Evolutionary conservation across 2,888 invertebrate genomes (phyloP).

Genomic region (Trissolcus japonicus): DNA sequence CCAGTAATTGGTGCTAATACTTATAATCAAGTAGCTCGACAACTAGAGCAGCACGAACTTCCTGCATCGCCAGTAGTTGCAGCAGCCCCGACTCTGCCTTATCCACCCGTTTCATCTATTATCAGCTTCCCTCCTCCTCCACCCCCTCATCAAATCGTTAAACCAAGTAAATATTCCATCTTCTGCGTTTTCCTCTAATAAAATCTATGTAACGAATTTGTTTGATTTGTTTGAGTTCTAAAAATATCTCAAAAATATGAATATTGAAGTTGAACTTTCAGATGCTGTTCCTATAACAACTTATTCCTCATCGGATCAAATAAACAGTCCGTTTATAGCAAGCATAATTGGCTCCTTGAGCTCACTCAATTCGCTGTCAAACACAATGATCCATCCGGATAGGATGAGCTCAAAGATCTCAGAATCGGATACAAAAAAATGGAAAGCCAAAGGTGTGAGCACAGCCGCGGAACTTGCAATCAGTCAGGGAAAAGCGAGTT

Average conservation of each 20-base stretch:
- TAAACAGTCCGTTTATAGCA: conserved; percentile 70
- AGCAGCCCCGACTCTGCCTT: conserved; percentile 74
- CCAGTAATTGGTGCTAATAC: conserved; percentile 86
- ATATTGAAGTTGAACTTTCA: conserved; percentile 13
- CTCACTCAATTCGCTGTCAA: conserved; percentile 74
- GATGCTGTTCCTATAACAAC: conserved; percentile 70
- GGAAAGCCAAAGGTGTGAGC: conserved; percentile 82
- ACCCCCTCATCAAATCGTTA: conserved; percentile 82
- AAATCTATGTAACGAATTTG: too few relatives aligned
- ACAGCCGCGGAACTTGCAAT: conserved; percentile 81
- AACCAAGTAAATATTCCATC: conserved; percentile 70
- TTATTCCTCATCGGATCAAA: conserved; percentile 74
- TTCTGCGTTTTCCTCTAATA: background rate
- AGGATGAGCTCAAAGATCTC: conserved; percentile 65
- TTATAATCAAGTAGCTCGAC: conserved; percentile 83
- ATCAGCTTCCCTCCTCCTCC: conserved; percentile 81
- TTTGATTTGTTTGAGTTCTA: too few relatives aligned
- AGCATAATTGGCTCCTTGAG: conserved; percentile 67
- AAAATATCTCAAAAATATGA: too few relatives aligned
- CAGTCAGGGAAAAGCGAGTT: conserved; percentile 79
- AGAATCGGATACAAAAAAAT: conserved; percentile 76
- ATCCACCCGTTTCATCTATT: conserved; percentile 76
- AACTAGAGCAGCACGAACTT: conserved; percentile 80
- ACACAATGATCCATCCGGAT: conserved; percentile 73
- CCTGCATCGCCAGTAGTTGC: conserved; percentile 74